phyloP scores from a whole-genome alignment of 64 coral and sea anemone genomes.

The Stichodactyla helianthus region DNA sequence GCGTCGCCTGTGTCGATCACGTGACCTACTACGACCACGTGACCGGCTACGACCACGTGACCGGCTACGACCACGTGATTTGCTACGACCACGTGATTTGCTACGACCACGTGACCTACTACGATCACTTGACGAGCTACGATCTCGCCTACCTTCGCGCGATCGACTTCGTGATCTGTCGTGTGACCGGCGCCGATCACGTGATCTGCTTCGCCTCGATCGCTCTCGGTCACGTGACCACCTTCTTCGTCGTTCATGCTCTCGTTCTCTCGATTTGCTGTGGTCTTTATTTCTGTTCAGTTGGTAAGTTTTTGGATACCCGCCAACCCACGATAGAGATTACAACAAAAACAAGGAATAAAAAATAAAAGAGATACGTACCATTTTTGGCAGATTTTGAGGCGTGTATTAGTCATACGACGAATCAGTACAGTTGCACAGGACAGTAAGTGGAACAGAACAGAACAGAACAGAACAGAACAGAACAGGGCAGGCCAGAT shows the following conservation, averaged over 20 bases:
- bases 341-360: neutral
- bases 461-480: neutral
- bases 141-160: slow-evolving; percentile 45
- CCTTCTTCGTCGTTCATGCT: slow-evolving; percentile 36
- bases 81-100: slow-evolving; percentile 42
- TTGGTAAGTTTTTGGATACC: neutral
- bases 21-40: slow-evolving; percentile 55
- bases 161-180: slow-evolving; percentile 68
- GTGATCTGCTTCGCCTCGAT: slow-evolving; percentile 34
- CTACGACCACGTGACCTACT: slow-evolving; percentile 32
- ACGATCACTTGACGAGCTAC: slow-evolving; percentile 34
- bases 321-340: neutral
- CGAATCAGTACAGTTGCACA: neutral
- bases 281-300: neutral
- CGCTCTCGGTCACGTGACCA: slow-evolving; percentile 44
- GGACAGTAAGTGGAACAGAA: neutral
- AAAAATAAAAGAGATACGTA: neutral
- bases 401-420: neutral
- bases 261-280: slow-evolving; percentile 37
- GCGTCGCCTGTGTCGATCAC: slow-evolving; percentile 37
- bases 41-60: slow-evolving; percentile 55
- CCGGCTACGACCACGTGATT: slow-evolving; percentile 50
- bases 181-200: slow-evolving; percentile 68
- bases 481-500: neutral
- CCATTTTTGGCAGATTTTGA: neutral